These are phyloP conservation scores for Diachasmimorpha longicaudata DNA, from an alignment of 1,140 invertebrate genomes.

Conservation along the genomic window DNA sequence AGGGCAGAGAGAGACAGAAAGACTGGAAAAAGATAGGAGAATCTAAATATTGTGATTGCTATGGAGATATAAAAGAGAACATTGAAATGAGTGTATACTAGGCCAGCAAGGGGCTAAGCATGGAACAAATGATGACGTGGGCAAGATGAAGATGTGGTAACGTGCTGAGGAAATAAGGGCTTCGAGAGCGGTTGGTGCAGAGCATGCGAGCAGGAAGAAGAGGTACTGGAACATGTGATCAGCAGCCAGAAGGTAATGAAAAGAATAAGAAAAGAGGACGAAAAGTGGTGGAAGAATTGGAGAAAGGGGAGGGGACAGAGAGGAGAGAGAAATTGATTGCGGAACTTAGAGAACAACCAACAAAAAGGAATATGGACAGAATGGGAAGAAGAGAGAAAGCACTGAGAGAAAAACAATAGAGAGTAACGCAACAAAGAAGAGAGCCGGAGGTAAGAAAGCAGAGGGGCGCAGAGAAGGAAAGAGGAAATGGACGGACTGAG, in stretches of 20 bases:
- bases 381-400: too few species aligned
- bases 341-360: too few species aligned
- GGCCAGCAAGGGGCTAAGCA: background rate
- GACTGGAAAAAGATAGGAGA: constrained; percentile 21
- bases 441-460: too few species aligned
- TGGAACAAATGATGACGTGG: background rate
- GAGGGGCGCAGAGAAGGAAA: too few species aligned
- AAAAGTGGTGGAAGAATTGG: background rate
- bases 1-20: background rate
- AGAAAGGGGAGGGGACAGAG: background rate
- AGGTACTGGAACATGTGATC: background rate
- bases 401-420: too few species aligned
- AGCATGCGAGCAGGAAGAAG: background rate
- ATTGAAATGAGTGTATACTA: background rate
- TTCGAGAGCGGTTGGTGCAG: background rate
- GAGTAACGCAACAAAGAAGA: too few species aligned
- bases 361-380: too few species aligned
- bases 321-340: background rate
- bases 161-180: background rate
- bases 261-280: background rate
- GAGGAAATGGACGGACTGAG: too few species aligned
- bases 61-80: constrained; percentile 6
- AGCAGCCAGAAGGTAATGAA: background rate
- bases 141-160: constrained; percentile 6
- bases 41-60: constrained; percentile 12